Percentiles rank a stretch among this genome's conserved stretches.
Evolutionary conservation across 2,797 vertebrate genomes (phyloP).

Genomic region (Thunnus albacares): DNA sequence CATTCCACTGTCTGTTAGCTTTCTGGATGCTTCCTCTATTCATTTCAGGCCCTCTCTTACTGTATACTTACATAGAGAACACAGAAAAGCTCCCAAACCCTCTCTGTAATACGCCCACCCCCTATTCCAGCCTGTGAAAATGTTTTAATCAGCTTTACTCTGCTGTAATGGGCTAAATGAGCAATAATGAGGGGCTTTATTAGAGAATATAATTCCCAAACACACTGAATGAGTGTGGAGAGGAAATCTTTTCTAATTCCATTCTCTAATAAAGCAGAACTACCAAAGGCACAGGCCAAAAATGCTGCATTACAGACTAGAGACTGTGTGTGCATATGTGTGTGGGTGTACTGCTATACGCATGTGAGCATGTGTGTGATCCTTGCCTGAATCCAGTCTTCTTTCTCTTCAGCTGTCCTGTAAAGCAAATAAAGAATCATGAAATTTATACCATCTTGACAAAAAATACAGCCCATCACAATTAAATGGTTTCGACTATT

Average conservation of each 20-base stretch:
- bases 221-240: constrained; percentile 26
- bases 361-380: constrained; percentile 3
- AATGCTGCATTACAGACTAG: constrained; percentile 8
- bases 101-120: constrained; percentile 4
- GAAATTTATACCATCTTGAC: background rate
- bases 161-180: constrained; percentile 66
- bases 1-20: constrained; percentile 18
- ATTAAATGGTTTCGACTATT: background rate
- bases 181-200: constrained; percentile 68
- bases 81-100: background rate
- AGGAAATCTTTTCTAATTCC: constrained; percentile 57
- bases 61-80: background rate
- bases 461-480: background rate
- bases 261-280: constrained; percentile 47
- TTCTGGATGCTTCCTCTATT: constrained; percentile 17
- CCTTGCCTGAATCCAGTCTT: constrained; percentile 95
- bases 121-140: constrained; percentile 36
- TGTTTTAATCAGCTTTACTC: constrained; percentile 74
- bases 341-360: background rate
- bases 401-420: constrained; percentile 96
- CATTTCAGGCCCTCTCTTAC: background rate
- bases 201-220: constrained; percentile 60
- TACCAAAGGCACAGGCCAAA: constrained; percentile 7
- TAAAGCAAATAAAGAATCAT: constrained; percentile 60
- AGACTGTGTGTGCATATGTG: constrained; percentile 16